A percentile compares a stretch with the other conserved stretches of the same genome.
phyloP scores from a whole-genome alignment of 2,888 invertebrate species.

The Drosophila anomalata region DNA sequence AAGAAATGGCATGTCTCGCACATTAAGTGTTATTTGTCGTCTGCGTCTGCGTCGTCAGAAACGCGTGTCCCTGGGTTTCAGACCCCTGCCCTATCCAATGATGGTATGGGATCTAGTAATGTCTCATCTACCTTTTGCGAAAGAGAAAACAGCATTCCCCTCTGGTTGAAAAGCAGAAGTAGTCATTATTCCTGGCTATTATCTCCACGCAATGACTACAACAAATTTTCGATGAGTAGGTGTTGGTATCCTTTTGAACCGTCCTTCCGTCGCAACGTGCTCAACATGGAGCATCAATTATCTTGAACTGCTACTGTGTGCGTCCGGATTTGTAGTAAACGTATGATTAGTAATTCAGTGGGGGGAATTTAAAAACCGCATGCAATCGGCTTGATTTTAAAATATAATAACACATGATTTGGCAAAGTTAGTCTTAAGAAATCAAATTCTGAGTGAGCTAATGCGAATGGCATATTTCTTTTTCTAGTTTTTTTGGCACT shows the following conservation, averaged over 20 bases:
- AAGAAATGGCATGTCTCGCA: conserved; percentile 76
- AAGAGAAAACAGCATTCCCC: conserved; percentile 61
- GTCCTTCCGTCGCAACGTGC: background rate
- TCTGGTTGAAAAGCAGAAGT: background rate
- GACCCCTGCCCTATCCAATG: conserved; percentile 8
- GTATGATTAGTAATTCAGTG: conserved; percentile 60
- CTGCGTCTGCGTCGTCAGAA: conserved; percentile 13
- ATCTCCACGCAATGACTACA: conserved; percentile 7
- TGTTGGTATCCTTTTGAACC: conserved; percentile 45
- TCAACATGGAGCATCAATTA: background rate
- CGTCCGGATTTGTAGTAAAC: conserved; percentile 62
- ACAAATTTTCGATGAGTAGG: conserved; percentile 64
- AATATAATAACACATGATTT: conserved; percentile 66
- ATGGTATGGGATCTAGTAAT: conserved; percentile 61
- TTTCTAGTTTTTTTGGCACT: conserved; percentile 93
- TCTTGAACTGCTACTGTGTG: conserved; percentile 11
- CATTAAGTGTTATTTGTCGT: conserved; percentile 66
- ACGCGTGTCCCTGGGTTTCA: conserved; percentile 18
- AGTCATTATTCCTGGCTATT: background rate
- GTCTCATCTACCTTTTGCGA: conserved; percentile 71
- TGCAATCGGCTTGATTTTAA: conserved; percentile 34
- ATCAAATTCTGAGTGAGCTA: background rate
- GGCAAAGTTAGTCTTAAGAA: background rate
- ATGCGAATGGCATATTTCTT: conserved; percentile 2
- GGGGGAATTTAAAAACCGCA: background rate